phyloP scores from a whole-genome alignment of 2,888 invertebrate genomes.

The Formica aserva region DNA sequence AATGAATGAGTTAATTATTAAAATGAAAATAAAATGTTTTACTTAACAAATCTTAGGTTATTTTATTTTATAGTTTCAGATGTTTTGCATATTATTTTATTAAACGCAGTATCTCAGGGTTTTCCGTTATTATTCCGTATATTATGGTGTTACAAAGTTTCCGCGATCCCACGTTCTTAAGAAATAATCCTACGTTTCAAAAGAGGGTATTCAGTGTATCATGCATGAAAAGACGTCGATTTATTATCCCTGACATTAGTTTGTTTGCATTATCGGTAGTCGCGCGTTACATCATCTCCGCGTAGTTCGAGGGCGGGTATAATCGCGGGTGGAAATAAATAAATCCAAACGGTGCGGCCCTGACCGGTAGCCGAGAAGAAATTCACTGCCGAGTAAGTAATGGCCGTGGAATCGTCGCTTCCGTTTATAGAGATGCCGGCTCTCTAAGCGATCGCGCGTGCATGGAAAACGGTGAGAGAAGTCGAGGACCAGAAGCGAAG shows the following conservation, averaged over 20 bases:
- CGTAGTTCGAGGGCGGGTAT: slow-evolving; percentile 63
- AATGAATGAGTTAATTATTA: background rate
- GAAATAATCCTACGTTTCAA: background rate
- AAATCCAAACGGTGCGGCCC: slow-evolving; percentile 64
- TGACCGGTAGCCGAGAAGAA: slow-evolving; percentile 70
- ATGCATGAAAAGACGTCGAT: background rate
- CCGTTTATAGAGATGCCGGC: slow-evolving; percentile 77
- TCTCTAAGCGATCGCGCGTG: slow-evolving; percentile 66
- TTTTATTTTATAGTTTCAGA: background rate
- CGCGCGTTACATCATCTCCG: slow-evolving; percentile 45
- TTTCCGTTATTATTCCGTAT: background rate
- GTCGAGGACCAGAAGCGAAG: slow-evolving; percentile 45
- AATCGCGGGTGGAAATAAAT: slow-evolving; percentile 65
- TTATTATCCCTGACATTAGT: background rate
- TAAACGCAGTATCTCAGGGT: background rate
- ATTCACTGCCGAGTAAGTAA: slow-evolving; percentile 71
- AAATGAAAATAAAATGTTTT: background rate
- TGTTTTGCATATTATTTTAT: background rate
- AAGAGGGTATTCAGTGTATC: background rate
- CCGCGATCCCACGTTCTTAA: background rate
- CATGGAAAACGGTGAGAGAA: slow-evolving; percentile 62
- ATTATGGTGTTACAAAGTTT: background rate
- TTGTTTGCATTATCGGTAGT: background rate
- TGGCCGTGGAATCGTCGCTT: slow-evolving; percentile 77
- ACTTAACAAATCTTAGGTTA: background rate